Evolutionary conservation across 2,888 invertebrate genomes (phyloP).

Genomic region (Melanophora roralis): DNA sequence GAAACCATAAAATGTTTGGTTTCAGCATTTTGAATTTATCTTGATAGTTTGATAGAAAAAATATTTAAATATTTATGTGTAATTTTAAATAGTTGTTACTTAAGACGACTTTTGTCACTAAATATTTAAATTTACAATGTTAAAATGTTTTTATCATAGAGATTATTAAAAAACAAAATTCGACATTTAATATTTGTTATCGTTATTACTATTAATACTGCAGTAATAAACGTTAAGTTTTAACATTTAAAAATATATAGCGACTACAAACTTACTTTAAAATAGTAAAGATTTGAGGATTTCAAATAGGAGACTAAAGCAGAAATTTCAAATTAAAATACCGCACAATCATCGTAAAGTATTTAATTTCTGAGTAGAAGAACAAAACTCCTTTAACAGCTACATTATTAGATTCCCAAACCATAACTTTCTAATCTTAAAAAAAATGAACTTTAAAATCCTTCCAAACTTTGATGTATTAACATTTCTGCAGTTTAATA

Average conservation of each 20-base stretch:
- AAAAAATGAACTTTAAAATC: too few relatives aligned
- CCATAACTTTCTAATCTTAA: too few relatives aligned
- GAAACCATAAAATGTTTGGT: background rate
- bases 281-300: background rate
- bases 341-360: too few relatives aligned
- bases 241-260: background rate
- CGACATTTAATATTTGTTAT: background rate
- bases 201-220: background rate
- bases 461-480: too few relatives aligned
- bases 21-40: background rate
- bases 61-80: background rate
- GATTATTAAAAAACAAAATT: background rate
- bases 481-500: too few relatives aligned
- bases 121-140: conserved; percentile 4
- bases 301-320: background rate
- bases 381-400: too few relatives aligned
- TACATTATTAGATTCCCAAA: too few relatives aligned
- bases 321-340: background rate
- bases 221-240: background rate
- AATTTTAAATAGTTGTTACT: too few relatives aligned
- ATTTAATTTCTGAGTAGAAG: too few relatives aligned
- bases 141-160: background rate
- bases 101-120: conserved; percentile 14
- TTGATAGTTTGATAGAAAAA: background rate
- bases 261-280: too few relatives aligned